Conservation (phyloP, 2,113 vertebrate species). For the Daubentonia madagascariensis region DNA sequence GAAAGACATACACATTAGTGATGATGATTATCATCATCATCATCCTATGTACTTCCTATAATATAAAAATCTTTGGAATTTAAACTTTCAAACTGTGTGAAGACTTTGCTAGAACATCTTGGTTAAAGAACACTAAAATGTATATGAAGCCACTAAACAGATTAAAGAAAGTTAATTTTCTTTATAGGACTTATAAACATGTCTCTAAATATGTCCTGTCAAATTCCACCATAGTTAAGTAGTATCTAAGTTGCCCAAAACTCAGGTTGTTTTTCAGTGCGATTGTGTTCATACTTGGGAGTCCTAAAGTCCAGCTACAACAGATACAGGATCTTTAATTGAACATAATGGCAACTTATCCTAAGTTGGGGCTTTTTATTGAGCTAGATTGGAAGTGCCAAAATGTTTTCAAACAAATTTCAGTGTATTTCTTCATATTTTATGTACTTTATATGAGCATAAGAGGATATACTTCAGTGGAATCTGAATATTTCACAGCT, state of each 20-base stretch:
- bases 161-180: not conserved
- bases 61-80: not conserved
- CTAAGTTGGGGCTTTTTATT: not conserved
- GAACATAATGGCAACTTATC: not conserved
- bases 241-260: not conserved
- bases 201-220: not conserved
- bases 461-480: not conserved
- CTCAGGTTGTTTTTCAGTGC: not conserved
- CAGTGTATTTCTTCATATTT: not conserved
- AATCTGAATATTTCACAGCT: not conserved
- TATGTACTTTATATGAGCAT: not conserved
- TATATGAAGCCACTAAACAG: not conserved
- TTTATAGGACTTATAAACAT: not conserved
- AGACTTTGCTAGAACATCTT: not conserved
- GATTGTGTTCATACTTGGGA: not conserved
- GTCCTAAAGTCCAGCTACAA: not conserved
- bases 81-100: not conserved
- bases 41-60: not conserved
- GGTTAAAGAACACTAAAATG: not conserved
- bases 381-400: not conserved
- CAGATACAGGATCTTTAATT: not conserved
- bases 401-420: constrained; percentile 10
- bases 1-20: not conserved
- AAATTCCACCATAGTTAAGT: not conserved
- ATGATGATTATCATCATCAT: not conserved